Percentiles rank a stretch among this genome's conserved stretches.
These are phyloP conservation scores for Apis dorsata DNA, from an alignment of 1,140 invertebrate genomes.

Conservation along the genomic window DNA sequence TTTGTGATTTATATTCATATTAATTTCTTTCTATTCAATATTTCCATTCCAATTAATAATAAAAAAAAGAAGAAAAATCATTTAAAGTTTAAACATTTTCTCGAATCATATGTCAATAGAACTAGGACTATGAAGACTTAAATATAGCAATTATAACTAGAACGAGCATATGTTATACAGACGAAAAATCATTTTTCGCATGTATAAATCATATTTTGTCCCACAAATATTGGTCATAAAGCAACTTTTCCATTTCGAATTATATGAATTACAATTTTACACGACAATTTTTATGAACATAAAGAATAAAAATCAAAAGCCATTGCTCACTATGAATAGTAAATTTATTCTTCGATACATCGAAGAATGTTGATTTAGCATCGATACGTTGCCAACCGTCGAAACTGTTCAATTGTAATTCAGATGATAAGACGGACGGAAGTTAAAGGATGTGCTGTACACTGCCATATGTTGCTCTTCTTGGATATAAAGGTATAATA, in stretches of 20 bases:
- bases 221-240: no score
- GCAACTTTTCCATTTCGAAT: not conserved
- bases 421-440: conserved; percentile 64
- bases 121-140: conserved; percentile 26
- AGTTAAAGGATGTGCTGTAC: conserved; percentile 82
- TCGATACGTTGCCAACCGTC: conserved; percentile 6
- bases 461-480: conserved; percentile 80
- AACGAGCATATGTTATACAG: not conserved
- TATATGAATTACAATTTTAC: no score
- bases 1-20: no score
- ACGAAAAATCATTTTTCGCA: no score
- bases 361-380: not conserved
- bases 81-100: conserved; percentile 36
- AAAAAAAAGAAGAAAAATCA: not conserved
- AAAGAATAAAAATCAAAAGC: not conserved
- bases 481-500: conserved; percentile 84
- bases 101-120: conserved; percentile 27
- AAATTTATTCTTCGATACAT: conserved; percentile 1
- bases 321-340: not conserved
- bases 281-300: no score
- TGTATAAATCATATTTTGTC: not conserved
- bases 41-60: no score
- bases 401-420: conserved; percentile 56
- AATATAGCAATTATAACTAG: conserved; percentile 37
- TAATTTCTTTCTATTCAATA: no score